Base-by-base conservation (phyloP, 2,888 invertebrate species). In the Chymomyza fuscimana region DNA sequence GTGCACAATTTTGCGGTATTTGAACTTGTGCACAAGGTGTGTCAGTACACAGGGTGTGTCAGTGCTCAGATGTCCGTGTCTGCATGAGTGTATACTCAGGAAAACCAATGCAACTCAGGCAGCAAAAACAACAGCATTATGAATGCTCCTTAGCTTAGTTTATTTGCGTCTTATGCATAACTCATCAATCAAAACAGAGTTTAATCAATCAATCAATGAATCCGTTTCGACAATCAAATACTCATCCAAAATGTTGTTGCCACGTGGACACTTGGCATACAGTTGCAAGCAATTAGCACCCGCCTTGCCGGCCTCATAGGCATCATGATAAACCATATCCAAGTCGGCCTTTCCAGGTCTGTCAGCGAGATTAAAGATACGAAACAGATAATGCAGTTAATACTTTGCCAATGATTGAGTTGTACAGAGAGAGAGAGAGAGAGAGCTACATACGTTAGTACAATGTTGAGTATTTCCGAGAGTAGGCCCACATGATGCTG, bases 241-340 rank as follows among this genome's bases (percentile, higher is more conserved):
- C 19, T 74, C 80, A 85, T 95, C 95, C 83, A 96, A 91, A 52
- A 95, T 87, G 10, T 94, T 94, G 72, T 93, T 91, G 12, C 94
- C 94, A 73, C 93, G 91, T 16, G 93, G 93, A 83, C 96, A 96
- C 1, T 91, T 91, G n/a, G 92, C 90, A 89, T 94, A 96, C n/a
- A 94, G 90, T 40, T 92, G 92, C 15, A 93, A 89, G 83, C 96
- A 96, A 90, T 95, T 93, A 69, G 93, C 94, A 90, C 94, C 94
- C 86, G 93, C 94, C 74, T 93, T 91, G 0, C 96, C 96, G 51
- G 94, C 94, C 50, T 91, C 91, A 15, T 94, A 93, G 0, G 96
- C 96, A 72, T 94, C 94, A 22, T 92, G 89, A 89, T 95, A 96
- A 15, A 89, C 88, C 15, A 89, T 88, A 77, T 94, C 92, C 74